Evolutionary conservation across 2,888 invertebrate species (phyloP).

Genomic region (Baronia brevicornis): DNA sequence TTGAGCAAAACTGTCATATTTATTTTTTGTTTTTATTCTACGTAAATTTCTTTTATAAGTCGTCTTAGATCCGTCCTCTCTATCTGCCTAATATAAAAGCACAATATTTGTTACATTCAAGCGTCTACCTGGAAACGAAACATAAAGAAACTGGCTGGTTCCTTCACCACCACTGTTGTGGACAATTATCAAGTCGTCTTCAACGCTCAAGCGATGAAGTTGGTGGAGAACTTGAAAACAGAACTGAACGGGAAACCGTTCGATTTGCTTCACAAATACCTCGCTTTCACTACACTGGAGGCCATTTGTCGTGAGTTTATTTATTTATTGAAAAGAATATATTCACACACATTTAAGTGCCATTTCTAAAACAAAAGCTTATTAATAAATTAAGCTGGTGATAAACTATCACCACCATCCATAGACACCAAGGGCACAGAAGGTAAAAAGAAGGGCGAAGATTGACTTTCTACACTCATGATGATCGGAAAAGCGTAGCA

Average conservation of each 20-base stretch:
- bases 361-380: slow-evolving; percentile 3
- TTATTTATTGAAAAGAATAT: not conserved
- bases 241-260: slow-evolving; percentile 35
- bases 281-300: slow-evolving; percentile 40
- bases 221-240: not conserved
- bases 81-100: too few relatives aligned
- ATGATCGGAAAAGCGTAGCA: too few relatives aligned
- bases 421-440: too few relatives aligned
- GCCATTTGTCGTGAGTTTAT: slow-evolving; percentile 54
- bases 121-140: slow-evolving; percentile 4
- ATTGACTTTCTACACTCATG: too few relatives aligned
- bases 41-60: too few relatives aligned
- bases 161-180: not conserved
- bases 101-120: too few relatives aligned
- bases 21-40: too few relatives aligned
- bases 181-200: slow-evolving; percentile 3
- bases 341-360: not conserved
- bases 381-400: too few relatives aligned
- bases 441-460: too few relatives aligned
- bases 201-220: not conserved
- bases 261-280: slow-evolving; percentile 33
- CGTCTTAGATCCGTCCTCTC: too few relatives aligned
- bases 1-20: too few relatives aligned
- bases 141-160: slow-evolving; percentile 1
- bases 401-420: too few relatives aligned